These are phyloP conservation scores for Spondyliosoma cantharus DNA, from an alignment of 2,797 vertebrate genomes.

Conservation along the genomic window DNA sequence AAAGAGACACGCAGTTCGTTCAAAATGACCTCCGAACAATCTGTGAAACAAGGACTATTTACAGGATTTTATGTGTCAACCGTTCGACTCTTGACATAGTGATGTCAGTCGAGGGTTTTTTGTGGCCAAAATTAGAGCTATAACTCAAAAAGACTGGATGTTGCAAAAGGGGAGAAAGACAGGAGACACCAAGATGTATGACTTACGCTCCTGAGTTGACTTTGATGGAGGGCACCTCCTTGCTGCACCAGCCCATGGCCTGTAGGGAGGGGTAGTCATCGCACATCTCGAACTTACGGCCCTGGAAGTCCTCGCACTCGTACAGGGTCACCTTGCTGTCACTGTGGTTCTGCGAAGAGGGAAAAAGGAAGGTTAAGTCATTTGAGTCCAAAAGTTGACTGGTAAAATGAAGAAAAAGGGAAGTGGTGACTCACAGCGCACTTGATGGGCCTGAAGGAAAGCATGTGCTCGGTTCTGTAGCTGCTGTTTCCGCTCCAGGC, in stretches of 20 bases:
- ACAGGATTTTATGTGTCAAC: neutral
- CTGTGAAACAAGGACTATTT: too few species aligned
- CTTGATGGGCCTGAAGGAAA: conserved; percentile 95
- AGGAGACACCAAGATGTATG: neutral
- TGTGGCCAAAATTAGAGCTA: neutral
- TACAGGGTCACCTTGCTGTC: conserved; percentile 95
- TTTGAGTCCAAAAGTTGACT: neutral
- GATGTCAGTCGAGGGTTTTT: neutral
- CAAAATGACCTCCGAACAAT: too few species aligned
- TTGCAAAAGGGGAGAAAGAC: neutral
- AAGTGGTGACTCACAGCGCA: conserved; percentile 87
- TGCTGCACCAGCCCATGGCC: conserved; percentile 98
- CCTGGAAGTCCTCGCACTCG: conserved; percentile 95
- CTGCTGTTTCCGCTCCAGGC: conserved; percentile 95
- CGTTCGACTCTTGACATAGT: neutral
- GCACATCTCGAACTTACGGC: conserved; percentile 93
- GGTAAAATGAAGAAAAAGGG: neutral
- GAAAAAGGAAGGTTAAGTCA: neutral
- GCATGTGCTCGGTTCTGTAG: conserved; percentile 94
- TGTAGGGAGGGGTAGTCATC: conserved; percentile 97
- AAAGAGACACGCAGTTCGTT: neutral
- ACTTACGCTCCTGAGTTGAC: conserved; percentile 96
- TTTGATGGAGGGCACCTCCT: conserved; percentile 95
- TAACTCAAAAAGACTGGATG: too few species aligned
- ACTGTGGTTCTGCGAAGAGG: conserved; percentile 81